Percentiles rank a stretch among this genome's conserved stretches.
Evolutionary conservation across 1,140 invertebrate genomes (phyloP).

Genomic region (Leptinotarsa texana): DNA sequence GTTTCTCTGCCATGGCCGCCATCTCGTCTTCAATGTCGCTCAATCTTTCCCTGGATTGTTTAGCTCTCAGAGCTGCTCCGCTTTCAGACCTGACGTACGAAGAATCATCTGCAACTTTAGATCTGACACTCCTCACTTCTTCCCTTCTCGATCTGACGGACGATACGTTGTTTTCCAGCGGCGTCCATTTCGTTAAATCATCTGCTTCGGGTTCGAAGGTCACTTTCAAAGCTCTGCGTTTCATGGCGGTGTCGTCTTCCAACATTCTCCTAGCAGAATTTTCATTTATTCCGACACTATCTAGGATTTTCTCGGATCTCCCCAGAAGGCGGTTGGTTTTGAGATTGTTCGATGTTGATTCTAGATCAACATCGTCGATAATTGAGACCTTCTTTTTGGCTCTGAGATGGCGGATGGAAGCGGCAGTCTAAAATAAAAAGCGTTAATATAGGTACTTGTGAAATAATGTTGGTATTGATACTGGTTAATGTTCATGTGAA

Average conservation of each 20-base stretch:
- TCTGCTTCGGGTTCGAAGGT: constrained; percentile 50
- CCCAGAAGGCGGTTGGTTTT: constrained; percentile 60
- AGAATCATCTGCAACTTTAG: background rate
- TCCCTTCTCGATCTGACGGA: constrained; percentile 53
- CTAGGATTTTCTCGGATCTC: constrained; percentile 63
- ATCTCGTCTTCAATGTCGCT: constrained; percentile 67
- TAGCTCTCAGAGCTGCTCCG: constrained; percentile 49
- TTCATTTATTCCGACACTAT: constrained; percentile 60
- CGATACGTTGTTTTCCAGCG: constrained; percentile 56
- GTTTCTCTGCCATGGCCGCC: constrained; percentile 61
- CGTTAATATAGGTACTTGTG: constrained; percentile 10
- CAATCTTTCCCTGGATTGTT: constrained; percentile 59
- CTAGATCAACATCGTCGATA: constrained; percentile 62
- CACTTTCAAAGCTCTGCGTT: constrained; percentile 59
- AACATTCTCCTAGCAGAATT: constrained; percentile 54
- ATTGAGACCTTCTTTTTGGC: constrained; percentile 61
- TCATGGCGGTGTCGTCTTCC: constrained; percentile 51
- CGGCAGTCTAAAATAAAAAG: constrained; percentile 47
- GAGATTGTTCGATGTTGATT: constrained; percentile 59
- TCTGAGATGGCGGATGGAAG: constrained; percentile 54
- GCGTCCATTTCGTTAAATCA: constrained; percentile 61
- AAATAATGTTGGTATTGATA: too few species aligned
- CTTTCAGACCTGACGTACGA: constrained; percentile 14
- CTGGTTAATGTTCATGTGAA: too few species aligned
- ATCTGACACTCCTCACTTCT: background rate